Evolutionary conservation across 2,888 invertebrate species (phyloP).

Genomic region (Hoplodrina blanda): DNA sequence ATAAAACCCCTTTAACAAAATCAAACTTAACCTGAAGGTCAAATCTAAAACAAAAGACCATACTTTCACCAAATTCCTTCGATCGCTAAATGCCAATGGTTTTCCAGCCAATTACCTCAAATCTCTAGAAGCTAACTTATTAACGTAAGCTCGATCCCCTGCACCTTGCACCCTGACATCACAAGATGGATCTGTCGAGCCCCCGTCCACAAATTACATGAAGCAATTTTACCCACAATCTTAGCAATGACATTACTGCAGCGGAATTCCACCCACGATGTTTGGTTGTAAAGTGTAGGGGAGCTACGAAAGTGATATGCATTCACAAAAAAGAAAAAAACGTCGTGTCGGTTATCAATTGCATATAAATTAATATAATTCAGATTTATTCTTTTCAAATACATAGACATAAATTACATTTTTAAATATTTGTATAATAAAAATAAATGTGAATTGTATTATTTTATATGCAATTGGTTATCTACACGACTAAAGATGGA

Average conservation of each 20-base stretch:
- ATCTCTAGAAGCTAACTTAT: conserved; percentile 69
- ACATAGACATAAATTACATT: too few relatives aligned
- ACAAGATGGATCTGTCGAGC: conserved; percentile 78
- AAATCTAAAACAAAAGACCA: conserved; percentile 26
- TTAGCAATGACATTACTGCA: conserved; percentile 85
- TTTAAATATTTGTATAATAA: too few relatives aligned
- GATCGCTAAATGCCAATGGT: conserved; percentile 52
- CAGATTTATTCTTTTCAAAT: too few relatives aligned
- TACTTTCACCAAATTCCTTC: conserved; percentile 47
- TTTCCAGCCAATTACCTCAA: conserved; percentile 68
- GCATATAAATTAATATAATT: too few relatives aligned
- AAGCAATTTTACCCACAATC: conserved; percentile 87
- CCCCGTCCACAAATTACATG: conserved; percentile 83
- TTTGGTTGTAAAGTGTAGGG: conserved; percentile 74
- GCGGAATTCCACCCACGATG: conserved; percentile 80
- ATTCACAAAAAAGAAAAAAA: background rate
- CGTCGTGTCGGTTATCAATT: background rate
- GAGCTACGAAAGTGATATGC: conserved; percentile 62
- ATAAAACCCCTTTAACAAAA: too few relatives aligned
- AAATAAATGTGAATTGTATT: too few relatives aligned
- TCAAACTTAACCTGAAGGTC: background rate
- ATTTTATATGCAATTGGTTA: too few relatives aligned
- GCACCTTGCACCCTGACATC: conserved; percentile 72
- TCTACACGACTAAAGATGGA: too few relatives aligned
- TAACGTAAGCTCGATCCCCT: conserved; percentile 65